Evolutionary conservation across 1,140 invertebrate genomes (phyloP), one percentile per base, ranked within the genome.

Genomic region (Macrotrachela quadricornifera): DNA sequence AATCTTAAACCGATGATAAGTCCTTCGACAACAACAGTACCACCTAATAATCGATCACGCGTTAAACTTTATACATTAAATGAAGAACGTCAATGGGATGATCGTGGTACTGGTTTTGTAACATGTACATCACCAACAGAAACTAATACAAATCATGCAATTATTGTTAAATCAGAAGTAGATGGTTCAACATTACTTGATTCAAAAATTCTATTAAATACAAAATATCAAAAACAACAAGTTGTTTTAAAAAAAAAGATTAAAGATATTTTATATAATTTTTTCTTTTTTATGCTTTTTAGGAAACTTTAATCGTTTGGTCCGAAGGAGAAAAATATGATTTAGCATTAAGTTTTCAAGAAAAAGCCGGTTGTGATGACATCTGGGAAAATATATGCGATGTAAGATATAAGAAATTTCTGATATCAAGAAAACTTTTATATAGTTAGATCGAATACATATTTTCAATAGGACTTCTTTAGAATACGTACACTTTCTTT

Each of bases 341-440:
- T 73, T 76, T 99, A 62, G 94, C 94, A 43, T 73, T 99, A 57
- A 95, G 88, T 76, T 99, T 99, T 75, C 94, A 99, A 77, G 92
- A 99, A 72, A 96, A 95, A 73, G 85, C 83, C 55, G 92, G 94
- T 66, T 99, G 94, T 76, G 90, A 97, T 77, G 92, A 97, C 73
- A 95, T 99, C 60, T 99, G 92, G 92, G 90, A 92, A 61, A 95
- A 95, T 74, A 97, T 99, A 63, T 99, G 94, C 74, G 83, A 92
- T 30, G 21, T 30, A 30, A 30, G 8, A n/a, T n/a, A n/a, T n/a
- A n/a, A n/a, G n/a, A n/a, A n/a, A n/a, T n/a, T n/a, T n/a, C n/a
- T n/a, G n/a, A n/a, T n/a, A n/a, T n/a, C n/a, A n/a, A n/a, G n/a
- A n/a, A n/a, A n/a, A n/a, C n/a, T n/a, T n/a, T n/a, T n/a, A n/a